A percentile compares a stretch with the other conserved stretches of the same genome.
These are phyloP conservation scores for Pseudobourletiella spinata DNA, from an alignment of 1,140 invertebrate species.

Conservation along the genomic window DNA sequence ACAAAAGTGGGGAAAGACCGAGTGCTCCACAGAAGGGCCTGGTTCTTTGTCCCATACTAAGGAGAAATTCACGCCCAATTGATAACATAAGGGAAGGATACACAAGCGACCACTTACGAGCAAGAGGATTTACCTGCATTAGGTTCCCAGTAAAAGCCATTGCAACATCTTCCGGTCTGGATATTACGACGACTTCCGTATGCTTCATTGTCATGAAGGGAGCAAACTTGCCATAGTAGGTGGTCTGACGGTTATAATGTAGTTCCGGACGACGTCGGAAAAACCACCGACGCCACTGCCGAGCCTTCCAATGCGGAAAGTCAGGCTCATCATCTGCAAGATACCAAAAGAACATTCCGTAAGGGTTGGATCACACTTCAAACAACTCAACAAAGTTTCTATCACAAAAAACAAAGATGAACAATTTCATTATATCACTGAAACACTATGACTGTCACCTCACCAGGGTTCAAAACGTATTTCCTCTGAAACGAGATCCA, in stretches of 20 bases:
- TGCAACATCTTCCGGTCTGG: background rate
- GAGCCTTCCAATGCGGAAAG: background rate
- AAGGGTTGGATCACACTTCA: background rate
- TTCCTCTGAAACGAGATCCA: too few species aligned
- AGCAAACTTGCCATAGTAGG: background rate
- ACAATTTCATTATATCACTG: too few species aligned
- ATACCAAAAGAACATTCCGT: background rate
- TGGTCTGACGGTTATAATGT: background rate
- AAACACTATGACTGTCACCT: too few species aligned
- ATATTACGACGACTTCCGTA: slow-evolving; percentile 9
- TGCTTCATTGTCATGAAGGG: background rate
- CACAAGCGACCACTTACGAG: background rate
- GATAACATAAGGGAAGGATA: too few species aligned
- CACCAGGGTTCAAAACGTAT: too few species aligned
- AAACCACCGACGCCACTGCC: slow-evolving; percentile 10
- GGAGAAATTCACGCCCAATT: background rate
- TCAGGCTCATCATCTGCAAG: background rate
- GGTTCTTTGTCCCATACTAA: slow-evolving; percentile 18
- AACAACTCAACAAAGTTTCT: too few species aligned
- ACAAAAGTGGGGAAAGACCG: slow-evolving; percentile 9
- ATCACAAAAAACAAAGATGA: background rate
- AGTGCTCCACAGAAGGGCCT: slow-evolving; percentile 10
- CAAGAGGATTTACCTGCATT: slow-evolving; percentile 5
- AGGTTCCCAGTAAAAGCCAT: slow-evolving; percentile 6
- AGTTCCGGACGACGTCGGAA: background rate